Evolutionary conservation across 2,113 vertebrate species (phyloP).

Genomic region (Plestiodon gilberti): DNA sequence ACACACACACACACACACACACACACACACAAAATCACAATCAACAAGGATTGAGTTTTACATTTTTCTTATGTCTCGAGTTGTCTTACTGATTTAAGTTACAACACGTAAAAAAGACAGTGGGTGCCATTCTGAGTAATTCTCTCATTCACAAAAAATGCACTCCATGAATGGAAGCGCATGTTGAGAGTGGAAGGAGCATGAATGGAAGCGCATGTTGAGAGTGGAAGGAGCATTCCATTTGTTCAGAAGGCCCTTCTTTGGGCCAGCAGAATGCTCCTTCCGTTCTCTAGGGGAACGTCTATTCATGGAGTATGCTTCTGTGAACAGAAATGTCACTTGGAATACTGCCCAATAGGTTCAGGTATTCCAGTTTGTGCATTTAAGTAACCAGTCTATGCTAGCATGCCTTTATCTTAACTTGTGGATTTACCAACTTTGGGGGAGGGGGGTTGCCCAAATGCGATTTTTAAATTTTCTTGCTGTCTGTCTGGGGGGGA

Average conservation of each 20-base stretch:
- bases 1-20: too few relatives aligned
- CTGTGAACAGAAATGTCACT: too few relatives aligned
- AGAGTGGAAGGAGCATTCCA: too few relatives aligned
- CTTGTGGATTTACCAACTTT: background rate
- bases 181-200: too few relatives aligned
- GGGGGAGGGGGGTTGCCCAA: background rate
- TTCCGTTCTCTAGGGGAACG: too few relatives aligned
- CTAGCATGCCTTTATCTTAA: background rate
- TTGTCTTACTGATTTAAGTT: slow-evolving; percentile 10
- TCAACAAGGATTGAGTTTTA: background rate
- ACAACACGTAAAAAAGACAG: background rate
- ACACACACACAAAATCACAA: too few relatives aligned
- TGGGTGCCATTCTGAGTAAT: background rate
- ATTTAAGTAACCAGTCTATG: background rate
- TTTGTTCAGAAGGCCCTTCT: too few relatives aligned
- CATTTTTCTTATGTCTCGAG: background rate
- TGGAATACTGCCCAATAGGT: background rate
- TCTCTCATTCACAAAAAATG: too few relatives aligned
- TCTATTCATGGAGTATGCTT: too few relatives aligned
- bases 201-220: too few relatives aligned
- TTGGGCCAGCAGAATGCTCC: too few relatives aligned
- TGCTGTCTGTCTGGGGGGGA: background rate
- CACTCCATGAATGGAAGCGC: too few relatives aligned
- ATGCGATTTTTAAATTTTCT: background rate
- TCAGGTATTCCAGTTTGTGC: background rate